These are phyloP conservation scores for Dendroctonus valens DNA, from an alignment of 1,140 invertebrate genomes.

Conservation along the genomic window DNA sequence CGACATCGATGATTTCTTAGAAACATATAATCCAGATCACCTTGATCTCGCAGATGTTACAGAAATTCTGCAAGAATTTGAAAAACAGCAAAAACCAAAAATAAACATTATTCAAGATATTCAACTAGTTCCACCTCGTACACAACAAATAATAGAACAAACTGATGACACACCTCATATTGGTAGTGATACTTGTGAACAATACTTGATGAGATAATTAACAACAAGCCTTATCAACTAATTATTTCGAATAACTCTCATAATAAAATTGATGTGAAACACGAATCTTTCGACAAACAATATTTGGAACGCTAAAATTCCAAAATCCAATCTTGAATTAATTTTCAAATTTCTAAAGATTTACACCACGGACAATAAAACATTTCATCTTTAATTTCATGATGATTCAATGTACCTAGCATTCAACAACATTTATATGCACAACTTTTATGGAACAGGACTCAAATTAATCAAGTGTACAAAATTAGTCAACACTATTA, in stretches of 20 bases:
- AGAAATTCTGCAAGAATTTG: background rate
- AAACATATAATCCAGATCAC: background rate
- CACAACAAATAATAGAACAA: background rate
- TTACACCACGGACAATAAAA: too few species aligned
- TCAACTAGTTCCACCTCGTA: background rate
- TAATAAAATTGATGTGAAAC: background rate
- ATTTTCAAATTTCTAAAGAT: too few species aligned
- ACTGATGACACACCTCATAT: background rate
- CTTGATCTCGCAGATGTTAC: background rate
- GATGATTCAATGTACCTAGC: too few species aligned
- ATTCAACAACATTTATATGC: too few species aligned
- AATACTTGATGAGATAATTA: constrained; percentile 9
- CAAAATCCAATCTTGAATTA: too few species aligned
- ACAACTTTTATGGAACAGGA: too few species aligned
- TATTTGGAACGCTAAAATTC: too few species aligned
- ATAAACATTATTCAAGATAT: background rate
- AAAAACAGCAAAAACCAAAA: background rate
- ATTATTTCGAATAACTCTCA: constrained; percentile 1
- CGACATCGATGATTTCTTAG: background rate
- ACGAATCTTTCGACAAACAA: too few species aligned
- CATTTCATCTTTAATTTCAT: too few species aligned
- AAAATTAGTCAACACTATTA: too few species aligned
- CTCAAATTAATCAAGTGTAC: too few species aligned
- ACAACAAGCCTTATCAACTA: constrained; percentile 3
- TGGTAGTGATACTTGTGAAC: background rate